Evolutionary conservation across 2,113 vertebrate genomes (phyloP).

Genomic region (Lophotis ruficrista): DNA sequence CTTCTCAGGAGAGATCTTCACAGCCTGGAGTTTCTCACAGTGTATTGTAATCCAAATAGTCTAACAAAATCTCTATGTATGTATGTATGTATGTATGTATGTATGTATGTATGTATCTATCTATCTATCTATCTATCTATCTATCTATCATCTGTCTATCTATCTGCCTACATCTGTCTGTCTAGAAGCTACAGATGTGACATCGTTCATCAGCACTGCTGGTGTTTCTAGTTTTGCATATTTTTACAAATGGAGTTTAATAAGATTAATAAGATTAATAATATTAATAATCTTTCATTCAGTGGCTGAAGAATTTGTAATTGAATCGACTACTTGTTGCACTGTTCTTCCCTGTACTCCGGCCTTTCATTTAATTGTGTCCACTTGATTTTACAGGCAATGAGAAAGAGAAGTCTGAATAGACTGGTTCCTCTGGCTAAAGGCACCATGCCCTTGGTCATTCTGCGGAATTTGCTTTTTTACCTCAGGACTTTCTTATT

Average conservation of each 20-base stretch:
- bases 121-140: too few species aligned
- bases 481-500: not conserved
- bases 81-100: rapidly evolving
- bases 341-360: not conserved
- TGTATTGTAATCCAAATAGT: not conserved
- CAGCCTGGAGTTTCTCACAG: not conserved
- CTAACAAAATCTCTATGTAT: not conserved
- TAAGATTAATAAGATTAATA: too few species aligned
- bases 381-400: not conserved
- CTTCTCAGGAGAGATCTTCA: not conserved
- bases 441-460: not conserved
- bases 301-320: not conserved
- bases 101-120: too few species aligned
- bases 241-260: not conserved
- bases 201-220: not conserved
- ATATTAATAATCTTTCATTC: not conserved
- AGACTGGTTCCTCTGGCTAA: not conserved
- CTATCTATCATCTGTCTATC: not conserved
- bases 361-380: not conserved
- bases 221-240: not conserved
- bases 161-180: not conserved
- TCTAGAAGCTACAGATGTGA: not conserved
- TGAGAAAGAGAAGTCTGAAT: not conserved
- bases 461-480: not conserved
- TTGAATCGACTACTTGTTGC: not conserved